These are phyloP conservation scores for Nilaparvata lugens DNA, from an alignment of 1,140 invertebrate species.

Conservation along the genomic window DNA sequence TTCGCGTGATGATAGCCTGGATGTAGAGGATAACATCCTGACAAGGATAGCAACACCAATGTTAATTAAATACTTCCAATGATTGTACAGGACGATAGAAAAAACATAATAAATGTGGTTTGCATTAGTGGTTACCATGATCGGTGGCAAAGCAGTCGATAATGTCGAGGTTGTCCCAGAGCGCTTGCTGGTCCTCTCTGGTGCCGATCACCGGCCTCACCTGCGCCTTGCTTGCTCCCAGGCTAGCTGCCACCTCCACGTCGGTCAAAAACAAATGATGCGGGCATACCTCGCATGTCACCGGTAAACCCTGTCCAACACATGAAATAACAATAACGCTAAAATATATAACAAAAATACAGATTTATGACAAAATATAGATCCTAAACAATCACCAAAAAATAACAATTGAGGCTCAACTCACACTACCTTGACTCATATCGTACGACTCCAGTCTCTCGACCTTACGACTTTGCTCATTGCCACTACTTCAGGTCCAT, in stretches of 20 bases:
- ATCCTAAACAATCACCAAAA: neutral
- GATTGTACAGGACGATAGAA: too few species aligned
- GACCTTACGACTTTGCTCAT: too few species aligned
- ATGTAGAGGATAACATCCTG: too few species aligned
- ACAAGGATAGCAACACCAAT: too few species aligned
- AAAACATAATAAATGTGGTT: too few species aligned
- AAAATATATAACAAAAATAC: neutral
- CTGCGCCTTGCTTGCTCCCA: constrained; percentile 57
- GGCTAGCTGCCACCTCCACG: constrained; percentile 40
- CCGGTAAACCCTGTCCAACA: constrained; percentile 60
- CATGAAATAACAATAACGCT: too few species aligned
- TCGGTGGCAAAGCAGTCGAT: constrained; percentile 99
- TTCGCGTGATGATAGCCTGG: too few species aligned
- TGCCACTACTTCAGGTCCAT: too few species aligned
- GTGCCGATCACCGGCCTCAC: constrained; percentile 77
- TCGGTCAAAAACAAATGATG: constrained; percentile 93
- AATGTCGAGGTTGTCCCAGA: constrained; percentile 95
- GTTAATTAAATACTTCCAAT: too few species aligned
- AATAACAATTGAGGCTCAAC: too few species aligned
- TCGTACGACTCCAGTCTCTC: too few species aligned
- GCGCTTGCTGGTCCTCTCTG: constrained; percentile 83
- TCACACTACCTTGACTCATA: too few species aligned
- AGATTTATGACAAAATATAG: neutral
- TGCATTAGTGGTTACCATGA: constrained; percentile 55
- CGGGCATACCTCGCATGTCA: constrained; percentile 96